phyloP scores from a whole-genome alignment of 2,797 vertebrate species.

The Falco peregrinus region DNA sequence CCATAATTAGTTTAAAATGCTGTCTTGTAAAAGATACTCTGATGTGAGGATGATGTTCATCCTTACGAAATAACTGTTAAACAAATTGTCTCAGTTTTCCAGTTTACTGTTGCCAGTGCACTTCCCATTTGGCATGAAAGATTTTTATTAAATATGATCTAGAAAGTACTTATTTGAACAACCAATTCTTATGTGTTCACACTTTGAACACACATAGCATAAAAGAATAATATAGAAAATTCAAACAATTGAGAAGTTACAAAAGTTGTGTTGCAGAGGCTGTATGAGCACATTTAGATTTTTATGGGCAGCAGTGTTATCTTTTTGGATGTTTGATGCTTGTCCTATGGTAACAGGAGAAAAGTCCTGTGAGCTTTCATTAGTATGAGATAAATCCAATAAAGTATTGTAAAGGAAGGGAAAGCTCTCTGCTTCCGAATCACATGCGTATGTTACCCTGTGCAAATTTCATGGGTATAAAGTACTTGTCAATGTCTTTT shows the following conservation, averaged over 20 bases:
- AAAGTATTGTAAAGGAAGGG: background rate
- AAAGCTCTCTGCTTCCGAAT: background rate
- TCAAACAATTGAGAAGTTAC: background rate
- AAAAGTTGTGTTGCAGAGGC: background rate
- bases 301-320: background rate
- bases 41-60: accelerated
- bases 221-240: background rate
- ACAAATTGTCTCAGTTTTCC: background rate
- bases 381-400: background rate
- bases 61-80: background rate
- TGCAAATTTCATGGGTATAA: background rate
- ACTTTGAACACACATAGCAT: background rate
- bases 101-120: background rate
- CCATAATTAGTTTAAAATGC: background rate
- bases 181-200: accelerated
- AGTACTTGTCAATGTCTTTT: background rate
- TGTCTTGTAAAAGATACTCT: background rate
- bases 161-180: background rate
- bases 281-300: background rate
- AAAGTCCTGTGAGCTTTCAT: background rate
- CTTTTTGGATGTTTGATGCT: background rate
- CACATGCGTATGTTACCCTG: background rate
- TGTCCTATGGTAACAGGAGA: background rate
- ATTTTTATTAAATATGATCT: background rate
- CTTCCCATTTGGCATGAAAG: background rate